A percentile compares a stretch with the other conserved stretches of the same genome.
Evolutionary conservation across 2,113 vertebrate genomes (phyloP).

Genomic region (Pygoscelis antarcticus): DNA sequence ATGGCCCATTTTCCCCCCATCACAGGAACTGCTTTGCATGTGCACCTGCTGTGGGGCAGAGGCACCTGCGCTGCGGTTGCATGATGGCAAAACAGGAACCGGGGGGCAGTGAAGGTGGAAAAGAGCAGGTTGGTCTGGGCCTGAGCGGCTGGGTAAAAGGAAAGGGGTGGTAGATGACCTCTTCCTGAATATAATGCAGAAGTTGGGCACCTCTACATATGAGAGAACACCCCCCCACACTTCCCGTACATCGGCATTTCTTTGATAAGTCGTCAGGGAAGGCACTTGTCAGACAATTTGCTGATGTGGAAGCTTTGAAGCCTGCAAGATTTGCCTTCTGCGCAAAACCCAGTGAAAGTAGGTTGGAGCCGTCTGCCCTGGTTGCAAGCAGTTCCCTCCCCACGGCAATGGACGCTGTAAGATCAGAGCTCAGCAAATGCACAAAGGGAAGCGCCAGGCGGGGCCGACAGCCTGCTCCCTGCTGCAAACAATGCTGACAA

Average conservation of each 20-base stretch:
- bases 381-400: neutral
- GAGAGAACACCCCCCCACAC: neutral
- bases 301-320: neutral
- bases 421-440: neutral
- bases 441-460: neutral
- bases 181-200: neutral
- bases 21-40: neutral
- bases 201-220: neutral
- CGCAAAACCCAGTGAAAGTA: neutral
- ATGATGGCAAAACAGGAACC: neutral
- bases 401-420: neutral
- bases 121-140: neutral
- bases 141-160: neutral
- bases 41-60: neutral
- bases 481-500: neutral
- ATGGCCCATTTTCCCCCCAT: too few species aligned
- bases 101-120: neutral
- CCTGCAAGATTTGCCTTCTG: neutral
- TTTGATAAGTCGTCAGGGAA: neutral
- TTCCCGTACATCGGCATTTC: neutral
- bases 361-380: neutral
- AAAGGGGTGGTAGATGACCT: neutral
- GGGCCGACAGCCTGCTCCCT: neutral
- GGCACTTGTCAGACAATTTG: neutral
- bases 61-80: neutral